A percentile compares a stretch with the other conserved stretches of the same genome.
These are phyloP conservation scores for Hydrotaea cyrtoneurina DNA, from an alignment of 2,888 invertebrate species.

Conservation along the genomic window DNA sequence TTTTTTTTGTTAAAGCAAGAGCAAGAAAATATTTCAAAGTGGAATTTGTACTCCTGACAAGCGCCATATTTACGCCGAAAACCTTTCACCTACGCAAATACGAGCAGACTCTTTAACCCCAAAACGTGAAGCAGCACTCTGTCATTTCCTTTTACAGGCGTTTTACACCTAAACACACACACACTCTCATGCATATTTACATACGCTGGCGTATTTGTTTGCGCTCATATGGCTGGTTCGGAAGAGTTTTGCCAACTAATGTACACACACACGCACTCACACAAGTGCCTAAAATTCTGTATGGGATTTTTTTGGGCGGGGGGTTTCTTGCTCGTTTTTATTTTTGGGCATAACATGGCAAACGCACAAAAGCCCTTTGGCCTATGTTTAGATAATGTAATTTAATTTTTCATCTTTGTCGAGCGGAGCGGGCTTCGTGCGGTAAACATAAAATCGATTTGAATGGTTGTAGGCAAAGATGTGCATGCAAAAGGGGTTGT, in stretches of 20 bases:
- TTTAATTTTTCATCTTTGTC: constrained; percentile 35
- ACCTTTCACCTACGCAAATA: not conserved
- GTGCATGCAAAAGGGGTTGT: not conserved
- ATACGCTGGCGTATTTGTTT: not conserved
- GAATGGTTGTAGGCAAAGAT: not conserved
- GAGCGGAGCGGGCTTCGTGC: not conserved
- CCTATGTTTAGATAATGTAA: constrained; percentile 22
- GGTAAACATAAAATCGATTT: constrained; percentile 4
- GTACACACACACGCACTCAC: no score
- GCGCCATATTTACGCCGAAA: not conserved
- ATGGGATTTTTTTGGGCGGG: no score
- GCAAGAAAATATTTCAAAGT: not conserved
- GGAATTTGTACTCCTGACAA: not conserved
- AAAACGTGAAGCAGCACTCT: not conserved
- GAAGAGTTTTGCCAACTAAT: not conserved
- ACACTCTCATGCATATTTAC: not conserved
- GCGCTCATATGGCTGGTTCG: not conserved
- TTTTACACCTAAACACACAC: not conserved
- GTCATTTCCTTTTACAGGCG: not conserved
- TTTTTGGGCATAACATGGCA: not conserved
- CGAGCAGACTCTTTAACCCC: not conserved
- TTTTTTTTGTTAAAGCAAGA: no score
- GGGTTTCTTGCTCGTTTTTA: not conserved
- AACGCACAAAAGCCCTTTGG: not conserved
- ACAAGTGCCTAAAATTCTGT: not conserved